Base-by-base conservation (phyloP, 2,888 invertebrate genomes). In the Aphodius sticticus region DNA sequence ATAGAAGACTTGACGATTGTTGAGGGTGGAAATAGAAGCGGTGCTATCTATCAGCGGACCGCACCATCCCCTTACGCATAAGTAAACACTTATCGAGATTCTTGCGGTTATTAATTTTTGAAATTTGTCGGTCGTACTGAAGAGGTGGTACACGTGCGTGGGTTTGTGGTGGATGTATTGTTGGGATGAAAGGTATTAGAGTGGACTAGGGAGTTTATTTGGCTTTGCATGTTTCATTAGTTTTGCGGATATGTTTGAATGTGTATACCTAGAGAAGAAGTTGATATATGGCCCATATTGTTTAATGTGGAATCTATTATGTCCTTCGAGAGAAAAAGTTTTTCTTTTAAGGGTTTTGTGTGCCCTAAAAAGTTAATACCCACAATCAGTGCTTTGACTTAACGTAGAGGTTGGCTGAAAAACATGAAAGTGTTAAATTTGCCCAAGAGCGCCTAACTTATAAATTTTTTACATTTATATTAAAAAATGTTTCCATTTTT, bases 51-150 rank as follows among this genome's bases (percentile, higher is more conserved):
- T 72, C 16, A 16, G 72, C 16, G 72, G 72, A 35, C 72, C 36
- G 16, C 15, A 12, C 36, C 37, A 69, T 14, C 16, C n/a, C 76
- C 16, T 69, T 76, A 35, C 35, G 35, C 76, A 53, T 16, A 69
- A 69, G 80, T 82, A 85, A 85, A 85, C 85, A 85, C 85, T 85
- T 82, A 81, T 82, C 79, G 83, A 81, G 84, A 84, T 84, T 85
- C 84, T 85, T 85, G 85, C 83, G 85, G 85, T 85, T 84, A 85
- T 85, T 85, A 85, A 84, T 83, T 84, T 84, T 81, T 80, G 80
- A 83, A 83, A 81, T 82, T 80, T 72, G 79, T 7, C 12, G 6
- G n/a, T 35, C 2, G 35, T 26, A 12, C 9, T 53, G 53, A 12
- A 12, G 53, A 53, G 53, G 2, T 53, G 2, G 53, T 2, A 53